Evolutionary conservation across 2,113 vertebrate genomes (phyloP).

Genomic region (Emydura subglobosa): DNA sequence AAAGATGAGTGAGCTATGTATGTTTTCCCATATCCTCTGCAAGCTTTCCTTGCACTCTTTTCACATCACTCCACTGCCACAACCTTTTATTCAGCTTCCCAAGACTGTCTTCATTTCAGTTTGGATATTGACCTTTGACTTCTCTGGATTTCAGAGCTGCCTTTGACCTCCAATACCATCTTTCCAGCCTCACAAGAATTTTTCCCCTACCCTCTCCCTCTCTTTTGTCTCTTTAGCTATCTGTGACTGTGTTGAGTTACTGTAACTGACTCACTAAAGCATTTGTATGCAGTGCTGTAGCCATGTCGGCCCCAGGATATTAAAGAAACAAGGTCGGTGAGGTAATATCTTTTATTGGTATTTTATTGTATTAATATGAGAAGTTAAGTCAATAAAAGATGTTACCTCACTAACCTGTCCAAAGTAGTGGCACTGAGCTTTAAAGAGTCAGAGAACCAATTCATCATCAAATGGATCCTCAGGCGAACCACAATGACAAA

Average conservation of each 20-base stretch:
- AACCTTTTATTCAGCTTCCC: neutral
- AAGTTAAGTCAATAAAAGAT: neutral
- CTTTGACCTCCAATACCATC: neutral
- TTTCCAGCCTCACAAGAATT: neutral
- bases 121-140: neutral
- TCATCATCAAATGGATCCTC: neutral
- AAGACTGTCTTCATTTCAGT: accelerated
- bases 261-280: neutral
- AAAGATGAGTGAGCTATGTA: neutral
- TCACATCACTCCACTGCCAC: neutral
- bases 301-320: neutral
- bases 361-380: neutral
- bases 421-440: neutral
- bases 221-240: neutral
- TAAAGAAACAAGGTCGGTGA: neutral
- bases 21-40: neutral
- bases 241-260: neutral
- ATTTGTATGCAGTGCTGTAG: neutral
- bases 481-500: neutral
- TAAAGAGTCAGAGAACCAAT: neutral
- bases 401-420: neutral
- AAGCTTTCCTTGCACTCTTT: neutral
- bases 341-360: neutral
- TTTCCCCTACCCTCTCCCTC: accelerated
- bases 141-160: neutral